These are phyloP conservation scores for Megalops cyprinoides DNA, from an alignment of 2,797 vertebrate species.

Conservation along the genomic window DNA sequence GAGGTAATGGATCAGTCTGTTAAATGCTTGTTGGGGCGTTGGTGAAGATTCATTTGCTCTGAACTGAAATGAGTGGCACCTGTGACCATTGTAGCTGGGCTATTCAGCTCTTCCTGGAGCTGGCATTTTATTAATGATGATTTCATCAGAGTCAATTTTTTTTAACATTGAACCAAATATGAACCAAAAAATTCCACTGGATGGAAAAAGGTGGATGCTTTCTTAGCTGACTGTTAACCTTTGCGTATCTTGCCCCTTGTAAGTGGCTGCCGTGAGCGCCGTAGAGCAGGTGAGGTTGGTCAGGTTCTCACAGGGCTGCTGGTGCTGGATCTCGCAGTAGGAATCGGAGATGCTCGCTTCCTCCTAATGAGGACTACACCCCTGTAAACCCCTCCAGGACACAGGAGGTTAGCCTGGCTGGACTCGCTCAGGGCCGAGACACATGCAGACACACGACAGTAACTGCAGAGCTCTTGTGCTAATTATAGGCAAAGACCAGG, in stretches of 20 bases:
- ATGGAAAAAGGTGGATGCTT: not conserved
- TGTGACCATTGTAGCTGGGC: not conserved
- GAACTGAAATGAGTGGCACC: not conserved
- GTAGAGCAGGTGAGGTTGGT: too few species aligned
- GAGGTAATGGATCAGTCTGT: not conserved
- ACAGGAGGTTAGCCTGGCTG: not conserved
- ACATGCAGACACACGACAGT: not conserved
- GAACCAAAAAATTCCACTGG: not conserved
- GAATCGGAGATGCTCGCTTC: not conserved
- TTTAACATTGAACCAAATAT: not conserved
- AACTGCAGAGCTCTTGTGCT: too few species aligned
- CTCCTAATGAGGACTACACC: not conserved
- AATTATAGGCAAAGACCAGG: not conserved
- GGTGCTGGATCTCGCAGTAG: not conserved
- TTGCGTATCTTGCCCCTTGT: too few species aligned
- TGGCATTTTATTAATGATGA: not conserved
- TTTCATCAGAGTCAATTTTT: not conserved
- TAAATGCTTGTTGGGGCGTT: not conserved
- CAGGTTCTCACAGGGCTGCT: too few species aligned
- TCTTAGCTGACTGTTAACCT: not conserved
- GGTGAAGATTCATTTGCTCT: not conserved
- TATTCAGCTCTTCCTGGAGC: not conserved
- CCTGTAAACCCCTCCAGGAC: slow-evolving; percentile 16
- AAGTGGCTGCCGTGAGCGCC: too few species aligned
- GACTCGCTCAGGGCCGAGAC: not conserved